Percentiles rank a stretch among this genome's conserved stretches.
Conservation (phyloP, 2,113 vertebrate species). For the Nothoprocta pentlandii region DNA sequence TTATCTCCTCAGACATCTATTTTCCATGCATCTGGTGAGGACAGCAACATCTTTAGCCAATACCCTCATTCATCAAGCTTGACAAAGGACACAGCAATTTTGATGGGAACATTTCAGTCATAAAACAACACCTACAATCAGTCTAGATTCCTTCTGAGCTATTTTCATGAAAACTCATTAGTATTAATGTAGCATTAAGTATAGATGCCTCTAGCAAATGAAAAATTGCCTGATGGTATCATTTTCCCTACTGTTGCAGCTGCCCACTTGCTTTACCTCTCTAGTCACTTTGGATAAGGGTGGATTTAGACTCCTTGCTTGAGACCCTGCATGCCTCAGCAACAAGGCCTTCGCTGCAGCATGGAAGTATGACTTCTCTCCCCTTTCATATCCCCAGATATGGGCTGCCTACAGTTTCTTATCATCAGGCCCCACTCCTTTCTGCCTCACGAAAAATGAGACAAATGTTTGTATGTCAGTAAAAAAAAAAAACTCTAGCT, state of each 20-base stretch:
- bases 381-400: background rate
- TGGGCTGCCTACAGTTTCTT: accelerated
- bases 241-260: background rate
- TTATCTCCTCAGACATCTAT: background rate
- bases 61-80: slow-evolving; percentile 2
- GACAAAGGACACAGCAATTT: background rate
- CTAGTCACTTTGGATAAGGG: background rate
- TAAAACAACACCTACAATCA: background rate
- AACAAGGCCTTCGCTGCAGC: accelerated
- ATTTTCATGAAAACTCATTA: slow-evolving; percentile 11
- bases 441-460: background rate
- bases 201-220: background rate
- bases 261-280: background rate
- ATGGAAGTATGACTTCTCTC: background rate
- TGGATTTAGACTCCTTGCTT: background rate
- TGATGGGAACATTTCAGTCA: slow-evolving; percentile 9
- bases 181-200: slow-evolving; percentile 33
- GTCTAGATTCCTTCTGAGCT: background rate
- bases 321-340: accelerated
- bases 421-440: background rate
- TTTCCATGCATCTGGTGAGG: background rate
- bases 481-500: background rate
- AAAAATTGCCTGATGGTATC: background rate
- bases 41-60: background rate
- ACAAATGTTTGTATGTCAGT: background rate